Percentiles rank a stretch among this genome's conserved stretches.
These are phyloP conservation scores for Drosophila subquinaria DNA, from an alignment of 2,888 invertebrate genomes.

Conservation along the genomic window DNA sequence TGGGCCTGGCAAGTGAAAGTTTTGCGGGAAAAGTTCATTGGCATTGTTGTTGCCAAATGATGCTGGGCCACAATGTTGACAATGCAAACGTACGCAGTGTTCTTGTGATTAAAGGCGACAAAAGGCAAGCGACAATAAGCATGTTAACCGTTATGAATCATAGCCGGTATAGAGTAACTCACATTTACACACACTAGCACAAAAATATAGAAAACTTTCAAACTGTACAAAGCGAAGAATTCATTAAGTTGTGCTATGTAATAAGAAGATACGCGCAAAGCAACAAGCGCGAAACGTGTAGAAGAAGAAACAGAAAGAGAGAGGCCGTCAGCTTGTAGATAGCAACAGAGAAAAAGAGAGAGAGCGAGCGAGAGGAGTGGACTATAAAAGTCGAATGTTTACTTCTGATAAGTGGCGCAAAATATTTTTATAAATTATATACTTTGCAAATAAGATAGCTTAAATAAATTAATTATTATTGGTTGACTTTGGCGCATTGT, in stretches of 20 bases:
- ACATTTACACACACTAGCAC: not conserved
- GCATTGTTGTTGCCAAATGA: constrained; percentile 25
- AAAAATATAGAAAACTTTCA: constrained; percentile 26
- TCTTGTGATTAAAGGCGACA: constrained; percentile 19
- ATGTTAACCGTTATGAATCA: constrained; percentile 56
- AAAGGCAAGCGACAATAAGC: constrained; percentile 27
- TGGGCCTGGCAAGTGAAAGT: constrained; percentile 59
- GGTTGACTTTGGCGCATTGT: constrained; percentile 8
- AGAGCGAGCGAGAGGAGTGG: not conserved
- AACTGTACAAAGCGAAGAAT: constrained; percentile 41
- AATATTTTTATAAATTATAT: constrained; percentile 33
- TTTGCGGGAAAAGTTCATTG: constrained; percentile 58
- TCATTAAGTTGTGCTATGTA: constrained; percentile 46
- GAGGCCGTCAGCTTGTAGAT: constrained; percentile 22
- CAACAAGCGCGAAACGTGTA: constrained; percentile 31
- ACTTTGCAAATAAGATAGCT: constrained; percentile 53
- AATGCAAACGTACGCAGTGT: constrained; percentile 3
- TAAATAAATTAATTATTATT: constrained; percentile 52
- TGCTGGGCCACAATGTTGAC: constrained; percentile 29
- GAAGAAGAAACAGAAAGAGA: constrained; percentile 4
- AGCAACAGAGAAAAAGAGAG: constrained; percentile 4
- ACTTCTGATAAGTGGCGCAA: constrained; percentile 57
- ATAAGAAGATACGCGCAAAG: constrained; percentile 56
- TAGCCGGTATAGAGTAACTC: constrained; percentile 11
- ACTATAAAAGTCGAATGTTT: constrained; percentile 53